Conservation (phyloP, 2,888 invertebrate species). For the Eumacrocentrus americanus region DNA sequence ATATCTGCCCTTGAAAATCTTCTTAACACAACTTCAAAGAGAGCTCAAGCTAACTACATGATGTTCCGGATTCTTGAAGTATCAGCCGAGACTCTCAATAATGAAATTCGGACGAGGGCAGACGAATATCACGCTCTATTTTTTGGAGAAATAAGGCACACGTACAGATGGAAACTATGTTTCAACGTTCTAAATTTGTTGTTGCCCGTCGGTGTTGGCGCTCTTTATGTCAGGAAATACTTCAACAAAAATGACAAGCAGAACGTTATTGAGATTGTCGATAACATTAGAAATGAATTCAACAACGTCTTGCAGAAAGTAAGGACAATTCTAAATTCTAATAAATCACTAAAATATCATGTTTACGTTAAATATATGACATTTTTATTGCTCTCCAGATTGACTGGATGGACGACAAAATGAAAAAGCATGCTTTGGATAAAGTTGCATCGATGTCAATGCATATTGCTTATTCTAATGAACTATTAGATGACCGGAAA, state of each 20-base stretch:
- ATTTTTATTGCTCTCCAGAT: neutral
- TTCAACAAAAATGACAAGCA: neutral
- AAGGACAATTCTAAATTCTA: neutral
- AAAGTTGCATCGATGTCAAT: slow-evolving; percentile 60
- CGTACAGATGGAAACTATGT: neutral
- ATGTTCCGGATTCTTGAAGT: too few species aligned
- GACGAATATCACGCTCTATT: too few species aligned
- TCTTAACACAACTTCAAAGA: too few species aligned
- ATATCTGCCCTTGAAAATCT: too few species aligned
- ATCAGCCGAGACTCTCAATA: too few species aligned
- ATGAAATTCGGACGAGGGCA: too few species aligned
- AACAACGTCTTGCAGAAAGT: neutral
- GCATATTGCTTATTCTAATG: slow-evolving; percentile 64
- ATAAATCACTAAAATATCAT: too few species aligned
- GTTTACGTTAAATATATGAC: slow-evolving; percentile 13
- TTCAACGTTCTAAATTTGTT: neutral
- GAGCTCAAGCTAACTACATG: too few species aligned
- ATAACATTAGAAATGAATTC: neutral
- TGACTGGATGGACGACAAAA: neutral
- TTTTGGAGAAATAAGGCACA: too few species aligned
- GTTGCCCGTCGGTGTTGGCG: neutral
- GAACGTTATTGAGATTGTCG: neutral
- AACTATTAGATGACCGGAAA: slow-evolving; percentile 57
- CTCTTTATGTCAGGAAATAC: neutral
- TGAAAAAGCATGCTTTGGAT: slow-evolving; percentile 42